Percentiles rank a stretch among this genome's conserved stretches.
Conservation (phyloP, 2,797 vertebrate genomes). For the Acrossocheilus wenchowensis region DNA sequence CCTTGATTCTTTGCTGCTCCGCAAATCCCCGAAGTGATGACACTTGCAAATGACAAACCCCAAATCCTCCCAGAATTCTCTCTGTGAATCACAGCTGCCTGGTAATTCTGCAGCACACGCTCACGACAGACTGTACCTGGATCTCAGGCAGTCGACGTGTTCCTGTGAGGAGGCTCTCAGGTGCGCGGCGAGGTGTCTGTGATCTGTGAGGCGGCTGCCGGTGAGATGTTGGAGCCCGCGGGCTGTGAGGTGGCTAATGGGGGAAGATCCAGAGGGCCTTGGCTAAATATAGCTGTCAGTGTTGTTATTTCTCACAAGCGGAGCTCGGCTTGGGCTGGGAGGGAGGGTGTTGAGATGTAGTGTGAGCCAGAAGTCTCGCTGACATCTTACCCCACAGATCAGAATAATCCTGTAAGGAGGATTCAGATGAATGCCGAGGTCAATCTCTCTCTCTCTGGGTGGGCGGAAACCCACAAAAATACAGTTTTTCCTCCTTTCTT, state of each 20-base stretch:
- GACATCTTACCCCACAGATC: constrained; percentile 58
- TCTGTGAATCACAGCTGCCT: background rate
- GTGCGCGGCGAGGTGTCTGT: constrained; percentile 26
- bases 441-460: constrained; percentile 52
- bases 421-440: constrained; percentile 51
- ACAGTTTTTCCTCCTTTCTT: background rate
- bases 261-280: constrained; percentile 43
- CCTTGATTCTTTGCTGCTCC: constrained; percentile 16
- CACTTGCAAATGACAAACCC: constrained; percentile 52
- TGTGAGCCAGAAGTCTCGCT: constrained; percentile 34
- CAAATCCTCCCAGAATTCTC: constrained; percentile 45
- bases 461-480: background rate
- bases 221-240: constrained; percentile 50
- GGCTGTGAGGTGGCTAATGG: constrained; percentile 38
- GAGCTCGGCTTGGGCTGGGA: constrained; percentile 59
- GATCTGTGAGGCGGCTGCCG: constrained; percentile 55
- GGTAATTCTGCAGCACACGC: background rate
- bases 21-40: constrained; percentile 50
- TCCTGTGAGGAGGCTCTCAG: constrained; percentile 12
- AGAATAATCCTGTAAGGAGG: constrained; percentile 62
- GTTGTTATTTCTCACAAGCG: constrained; percentile 68
- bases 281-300: constrained; percentile 73
- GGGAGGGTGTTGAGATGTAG: constrained; percentile 19
- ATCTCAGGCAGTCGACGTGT: background rate
- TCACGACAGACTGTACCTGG: constrained; percentile 21